Evolutionary conservation across 1,140 invertebrate genomes (phyloP).

Genomic region (Stegodyphus mimosarum): DNA sequence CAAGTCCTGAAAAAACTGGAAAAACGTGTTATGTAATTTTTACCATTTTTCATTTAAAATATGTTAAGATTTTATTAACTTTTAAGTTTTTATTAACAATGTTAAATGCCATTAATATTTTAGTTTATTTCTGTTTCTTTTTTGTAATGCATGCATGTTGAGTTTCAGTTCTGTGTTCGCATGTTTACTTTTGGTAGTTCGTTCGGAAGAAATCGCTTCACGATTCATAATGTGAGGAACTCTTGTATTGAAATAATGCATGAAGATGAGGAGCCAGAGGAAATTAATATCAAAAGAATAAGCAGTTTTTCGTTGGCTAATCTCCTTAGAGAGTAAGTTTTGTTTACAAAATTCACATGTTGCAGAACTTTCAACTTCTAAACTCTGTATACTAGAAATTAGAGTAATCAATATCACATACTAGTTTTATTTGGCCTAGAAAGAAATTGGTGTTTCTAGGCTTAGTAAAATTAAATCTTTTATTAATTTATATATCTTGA

Average conservation of each 20-base stretch:
- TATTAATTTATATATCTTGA: too few relatives aligned
- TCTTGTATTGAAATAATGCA: slow-evolving; percentile 54
- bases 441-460: too few relatives aligned
- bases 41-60: too few relatives aligned
- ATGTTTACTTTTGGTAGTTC: slow-evolving; percentile 24
- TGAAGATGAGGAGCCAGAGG: slow-evolving; percentile 57
- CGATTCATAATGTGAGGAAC: slow-evolving; percentile 39
- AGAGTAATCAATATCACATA: too few relatives aligned
- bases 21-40: too few relatives aligned
- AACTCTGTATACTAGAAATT: too few relatives aligned
- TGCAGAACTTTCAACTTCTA: too few relatives aligned
- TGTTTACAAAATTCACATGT: background rate
- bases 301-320: slow-evolving; percentile 48
- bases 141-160: slow-evolving; percentile 21
- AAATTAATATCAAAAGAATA: slow-evolving; percentile 46
- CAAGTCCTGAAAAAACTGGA: too few relatives aligned
- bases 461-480: too few relatives aligned
- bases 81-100: too few relatives aligned
- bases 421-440: too few relatives aligned
- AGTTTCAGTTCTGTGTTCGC: background rate
- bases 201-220: slow-evolving; percentile 41
- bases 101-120: background rate
- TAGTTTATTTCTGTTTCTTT: background rate
- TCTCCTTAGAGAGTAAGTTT: slow-evolving; percentile 57
- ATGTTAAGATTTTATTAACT: too few relatives aligned